Conservation (phyloP, 1,140 invertebrate genomes). For the Chionoecetes opilio region DNA sequence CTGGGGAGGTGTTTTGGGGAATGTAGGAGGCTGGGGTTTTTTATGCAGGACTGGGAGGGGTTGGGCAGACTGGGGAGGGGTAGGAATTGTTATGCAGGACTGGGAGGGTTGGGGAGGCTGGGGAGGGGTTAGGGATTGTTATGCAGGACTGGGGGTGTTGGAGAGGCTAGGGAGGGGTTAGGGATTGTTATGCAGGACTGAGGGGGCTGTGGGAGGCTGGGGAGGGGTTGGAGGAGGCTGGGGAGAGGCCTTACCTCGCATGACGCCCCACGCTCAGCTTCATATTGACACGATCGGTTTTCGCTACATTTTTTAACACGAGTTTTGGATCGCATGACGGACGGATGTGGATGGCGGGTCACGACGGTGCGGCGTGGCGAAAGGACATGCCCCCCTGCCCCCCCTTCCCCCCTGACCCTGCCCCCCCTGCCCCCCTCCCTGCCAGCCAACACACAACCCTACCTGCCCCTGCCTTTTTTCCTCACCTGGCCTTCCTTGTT, state of each 20-base stretch:
- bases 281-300: slow-evolving; percentile 68
- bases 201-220: neutral
- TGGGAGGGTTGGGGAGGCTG: no score
- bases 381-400: neutral
- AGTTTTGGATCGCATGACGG: slow-evolving; percentile 63
- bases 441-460: no score
- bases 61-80: no score
- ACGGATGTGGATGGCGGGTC: slow-evolving; percentile 17
- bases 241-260: slow-evolving; percentile 36
- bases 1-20: neutral
- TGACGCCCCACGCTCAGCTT: slow-evolving; percentile 29
- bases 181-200: no score
- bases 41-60: no score
- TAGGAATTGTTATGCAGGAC: no score
- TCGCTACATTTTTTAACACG: slow-evolving; percentile 65
- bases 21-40: no score
- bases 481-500: neutral
- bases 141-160: no score
- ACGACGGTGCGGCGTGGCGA: slow-evolving; percentile 23
- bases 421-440: neutral
- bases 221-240: neutral
- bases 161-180: neutral
- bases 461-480: neutral
- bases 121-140: no score
- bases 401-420: neutral